These are phyloP conservation scores for Conops quadrifasciatus DNA, from an alignment of 2,888 invertebrate genomes.

Conservation along the genomic window DNA sequence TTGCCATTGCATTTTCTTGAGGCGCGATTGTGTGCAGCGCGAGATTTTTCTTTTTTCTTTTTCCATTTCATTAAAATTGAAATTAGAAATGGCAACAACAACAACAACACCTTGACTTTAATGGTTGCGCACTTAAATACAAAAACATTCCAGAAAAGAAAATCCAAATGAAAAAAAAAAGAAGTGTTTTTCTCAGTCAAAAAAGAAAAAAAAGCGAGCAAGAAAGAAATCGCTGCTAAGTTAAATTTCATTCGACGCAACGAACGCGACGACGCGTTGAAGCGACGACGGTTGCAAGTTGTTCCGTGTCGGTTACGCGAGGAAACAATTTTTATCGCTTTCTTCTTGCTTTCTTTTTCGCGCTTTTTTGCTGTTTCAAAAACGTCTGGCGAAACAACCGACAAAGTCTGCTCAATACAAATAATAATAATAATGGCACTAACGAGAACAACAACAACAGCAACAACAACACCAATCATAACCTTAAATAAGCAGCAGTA, in stretches of 20 bases:
- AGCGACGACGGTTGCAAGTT: no score
- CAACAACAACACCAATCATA: background rate
- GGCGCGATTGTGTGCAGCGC: background rate
- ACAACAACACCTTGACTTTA: background rate
- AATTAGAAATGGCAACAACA: background rate
- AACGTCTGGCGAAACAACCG: background rate
- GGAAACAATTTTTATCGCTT: background rate
- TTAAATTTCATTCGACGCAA: no score
- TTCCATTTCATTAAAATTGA: background rate
- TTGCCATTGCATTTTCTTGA: background rate
- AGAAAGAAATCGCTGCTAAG: no score
- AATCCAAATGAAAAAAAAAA: background rate
- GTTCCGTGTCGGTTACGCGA: background rate
- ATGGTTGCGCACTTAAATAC: no score
- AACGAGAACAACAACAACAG: background rate
- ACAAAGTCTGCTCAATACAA: conserved; percentile 22
- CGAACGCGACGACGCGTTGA: no score
- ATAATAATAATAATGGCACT: conserved; percentile 15
- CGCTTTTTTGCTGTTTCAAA: background rate
- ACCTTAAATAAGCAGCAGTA: background rate
- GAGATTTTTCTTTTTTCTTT: background rate
- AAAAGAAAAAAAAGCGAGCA: no score
- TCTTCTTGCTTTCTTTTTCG: background rate
- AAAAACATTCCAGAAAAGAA: background rate
- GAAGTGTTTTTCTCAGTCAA: no score